Conservation (phyloP, 2,797 vertebrate genomes). For the Sebastes flavidus region DNA sequence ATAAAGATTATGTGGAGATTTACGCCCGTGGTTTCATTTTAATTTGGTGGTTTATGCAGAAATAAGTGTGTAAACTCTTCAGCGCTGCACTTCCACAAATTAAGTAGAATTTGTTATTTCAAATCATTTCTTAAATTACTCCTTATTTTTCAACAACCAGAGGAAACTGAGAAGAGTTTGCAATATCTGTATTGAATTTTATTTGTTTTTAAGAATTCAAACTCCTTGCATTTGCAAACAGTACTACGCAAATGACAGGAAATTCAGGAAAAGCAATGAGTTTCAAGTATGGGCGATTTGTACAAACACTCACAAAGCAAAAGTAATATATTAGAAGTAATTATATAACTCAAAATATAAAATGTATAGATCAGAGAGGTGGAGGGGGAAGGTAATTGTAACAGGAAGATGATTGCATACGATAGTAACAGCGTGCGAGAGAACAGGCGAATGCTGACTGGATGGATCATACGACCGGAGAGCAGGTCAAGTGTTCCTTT, state of each 20-base stretch:
- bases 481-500: slow-evolving; percentile 56
- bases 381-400: not conserved
- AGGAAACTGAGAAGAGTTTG: not conserved
- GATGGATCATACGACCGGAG: slow-evolving; percentile 15
- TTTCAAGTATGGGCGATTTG: not conserved
- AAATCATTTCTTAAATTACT: not conserved
- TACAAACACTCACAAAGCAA: not conserved
- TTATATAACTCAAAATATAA: not conserved
- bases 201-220: not conserved
- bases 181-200: not conserved
- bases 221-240: not conserved
- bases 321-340: not conserved
- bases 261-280: not conserved
- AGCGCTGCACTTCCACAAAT: not conserved
- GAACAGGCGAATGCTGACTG: slow-evolving; percentile 12
- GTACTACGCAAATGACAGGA: not conserved
- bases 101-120: not conserved
- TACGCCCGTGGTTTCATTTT: not conserved
- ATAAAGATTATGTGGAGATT: not conserved
- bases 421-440: not conserved
- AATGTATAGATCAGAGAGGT: not conserved
- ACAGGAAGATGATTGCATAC: not conserved
- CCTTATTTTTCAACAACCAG: not conserved
- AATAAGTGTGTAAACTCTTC: not conserved
- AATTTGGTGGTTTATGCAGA: not conserved